These are phyloP conservation scores for Spodoptera litura DNA, from an alignment of 1,140 invertebrate species.

Conservation along the genomic window DNA sequence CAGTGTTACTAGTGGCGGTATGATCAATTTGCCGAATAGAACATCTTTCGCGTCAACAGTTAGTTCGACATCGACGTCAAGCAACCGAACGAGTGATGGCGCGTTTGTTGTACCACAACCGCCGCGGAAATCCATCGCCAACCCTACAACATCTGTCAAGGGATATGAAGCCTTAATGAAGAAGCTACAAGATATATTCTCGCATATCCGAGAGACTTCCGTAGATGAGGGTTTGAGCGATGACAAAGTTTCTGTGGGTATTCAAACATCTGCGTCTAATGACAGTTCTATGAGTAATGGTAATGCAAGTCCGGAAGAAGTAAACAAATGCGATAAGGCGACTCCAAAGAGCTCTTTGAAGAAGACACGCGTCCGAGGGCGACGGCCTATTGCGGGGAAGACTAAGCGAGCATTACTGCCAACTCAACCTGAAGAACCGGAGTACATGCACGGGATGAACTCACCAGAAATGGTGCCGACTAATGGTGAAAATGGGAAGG, in stretches of 20 bases:
- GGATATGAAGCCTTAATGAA: conserved; percentile 80
- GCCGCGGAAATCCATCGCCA: conserved; percentile 75
- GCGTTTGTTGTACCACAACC: conserved; percentile 82
- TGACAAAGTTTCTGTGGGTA: conserved; percentile 75
- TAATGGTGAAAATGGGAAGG: conserved; percentile 73
- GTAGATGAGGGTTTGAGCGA: conserved; percentile 68
- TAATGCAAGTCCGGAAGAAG: conserved; percentile 79
- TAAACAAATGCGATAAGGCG: conserved; percentile 77
- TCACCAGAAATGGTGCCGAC: conserved; percentile 84
- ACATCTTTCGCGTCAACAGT: conserved; percentile 80
- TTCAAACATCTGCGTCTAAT: conserved; percentile 70
- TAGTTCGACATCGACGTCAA: conserved; percentile 78
- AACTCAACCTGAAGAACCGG: conserved; percentile 77
- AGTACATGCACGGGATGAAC: conserved; percentile 79
- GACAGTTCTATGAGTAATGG: conserved; percentile 72
- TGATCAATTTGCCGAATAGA: conserved; percentile 80
- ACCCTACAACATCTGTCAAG: conserved; percentile 76
- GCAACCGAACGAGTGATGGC: conserved; percentile 81
- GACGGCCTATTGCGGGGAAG: conserved; percentile 76
- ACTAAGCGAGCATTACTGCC: conserved; percentile 81
- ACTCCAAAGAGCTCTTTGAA: conserved; percentile 85
- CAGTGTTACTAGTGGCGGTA: conserved; percentile 81
- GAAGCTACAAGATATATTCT: conserved; percentile 81
- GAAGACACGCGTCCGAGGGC: conserved; percentile 75
- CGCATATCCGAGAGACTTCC: conserved; percentile 71